Percentiles rank a stretch among this genome's conserved stretches.
These are phyloP conservation scores for Intellagama lesueurii DNA, from an alignment of 2,797 vertebrate genomes.

Conservation along the genomic window DNA sequence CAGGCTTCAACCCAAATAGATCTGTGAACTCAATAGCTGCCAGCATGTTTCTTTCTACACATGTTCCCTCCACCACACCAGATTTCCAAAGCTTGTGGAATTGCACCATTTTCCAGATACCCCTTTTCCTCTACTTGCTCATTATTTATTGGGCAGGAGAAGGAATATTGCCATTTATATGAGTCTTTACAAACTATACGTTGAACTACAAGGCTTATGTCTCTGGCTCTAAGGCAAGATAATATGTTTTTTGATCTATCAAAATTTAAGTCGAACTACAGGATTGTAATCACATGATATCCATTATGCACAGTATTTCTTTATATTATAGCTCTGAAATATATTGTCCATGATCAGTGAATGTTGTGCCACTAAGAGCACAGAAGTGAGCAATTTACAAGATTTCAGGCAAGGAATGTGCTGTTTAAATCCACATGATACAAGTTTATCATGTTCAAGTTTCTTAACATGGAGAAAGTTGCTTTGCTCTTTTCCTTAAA, in stretches of 20 bases:
- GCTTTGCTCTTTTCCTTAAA: neutral
- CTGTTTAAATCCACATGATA: neutral
- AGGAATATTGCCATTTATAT: neutral
- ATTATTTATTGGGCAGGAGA: too few relatives aligned
- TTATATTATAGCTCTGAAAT: neutral
- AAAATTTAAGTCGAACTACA: neutral
- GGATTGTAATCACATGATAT: neutral
- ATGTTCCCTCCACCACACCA: neutral
- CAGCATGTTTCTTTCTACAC: neutral
- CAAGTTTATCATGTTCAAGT: neutral
- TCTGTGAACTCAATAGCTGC: neutral
- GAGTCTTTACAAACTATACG: neutral
- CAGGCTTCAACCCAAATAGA: too few relatives aligned
- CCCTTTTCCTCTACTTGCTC: neutral
- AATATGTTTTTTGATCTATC: neutral
- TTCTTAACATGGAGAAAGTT: neutral
- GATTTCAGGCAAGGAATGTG: neutral
- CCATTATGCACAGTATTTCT: neutral
- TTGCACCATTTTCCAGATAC: neutral
- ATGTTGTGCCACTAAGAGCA: neutral
- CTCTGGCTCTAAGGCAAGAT: neutral
- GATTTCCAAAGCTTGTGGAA: neutral
- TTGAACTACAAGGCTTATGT: neutral
- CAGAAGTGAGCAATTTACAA: neutral
- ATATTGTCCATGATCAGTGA: neutral